Base-by-base conservation (phyloP, 2,888 invertebrate genomes). In the Hedya salicella region DNA sequence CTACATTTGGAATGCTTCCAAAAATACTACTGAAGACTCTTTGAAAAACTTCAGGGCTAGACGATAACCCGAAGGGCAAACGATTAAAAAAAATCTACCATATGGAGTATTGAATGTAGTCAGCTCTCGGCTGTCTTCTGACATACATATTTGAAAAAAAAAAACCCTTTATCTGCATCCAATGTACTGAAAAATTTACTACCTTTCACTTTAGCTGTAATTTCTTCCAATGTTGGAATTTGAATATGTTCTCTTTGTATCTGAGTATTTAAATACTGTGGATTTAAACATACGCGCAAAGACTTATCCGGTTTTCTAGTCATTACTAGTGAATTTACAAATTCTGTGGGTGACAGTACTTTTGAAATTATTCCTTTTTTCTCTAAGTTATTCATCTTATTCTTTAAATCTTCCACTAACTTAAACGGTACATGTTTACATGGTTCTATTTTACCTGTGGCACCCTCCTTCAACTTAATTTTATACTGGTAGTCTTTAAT, bases 211-310 rank as follows among this genome's bases (percentile, higher is more conserved):
- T 21, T 48, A 13, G 48, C 48, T 48, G 48, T 48, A 9, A 48
- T 48, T 13, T 48, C 48, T 14, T 30, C 49, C 14, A 49, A 49
- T 9, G 48, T 49, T 5, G 49, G 49, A 2, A 59, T 59, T 13
- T 25, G 21, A 4, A 59, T 46, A 9, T 59, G 59, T 32, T 59
- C 59, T 48, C 59, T 46, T 17, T 59, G 59, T 13, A 59, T 57
- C 46, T 59, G 59, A 19, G 32, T 32, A 16, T 59, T 59, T 32
- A 59, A 36, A 19, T 59, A 59, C n/a, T 59, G 59, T 5, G 59
- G 48, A 25, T 48, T 46, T 17, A 57, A 32, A 59, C 48, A 59
- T 11, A 59, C 19, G 1, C 59, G n/a, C n/a, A 59, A 59, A 9
- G 59, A 17, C 3, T 46, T 46, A 32, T 59, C 46, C 11, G 25